Evolutionary conservation across 2,888 invertebrate species (phyloP), one percentile per base, ranked within the genome.

Genomic region (Morpho achilles): DNA sequence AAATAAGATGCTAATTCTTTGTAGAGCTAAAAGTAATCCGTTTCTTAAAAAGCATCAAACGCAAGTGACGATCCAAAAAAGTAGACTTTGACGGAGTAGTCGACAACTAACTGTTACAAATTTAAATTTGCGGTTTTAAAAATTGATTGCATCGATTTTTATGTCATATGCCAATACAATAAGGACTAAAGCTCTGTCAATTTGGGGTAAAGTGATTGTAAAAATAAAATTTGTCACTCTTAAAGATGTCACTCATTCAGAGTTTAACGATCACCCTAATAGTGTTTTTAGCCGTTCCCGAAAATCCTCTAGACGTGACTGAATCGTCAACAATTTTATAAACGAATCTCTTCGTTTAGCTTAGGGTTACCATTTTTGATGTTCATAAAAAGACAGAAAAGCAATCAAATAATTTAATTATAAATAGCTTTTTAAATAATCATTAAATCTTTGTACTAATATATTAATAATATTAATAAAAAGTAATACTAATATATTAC

Each of bases 221-320:
- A 45, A 49, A 41, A 44, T 32, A 43, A 32, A 16, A 10, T 61
- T 79, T 71, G 80, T 73, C 71, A 32, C 42, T 69, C 60, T 71
- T 81, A 79, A 80, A 87, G 84, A 87, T 88, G 89, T 89, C 89
- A 88, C 85, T 87, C 51, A 59, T 55, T 51, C 55, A 49, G 47
- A 59, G 55, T 59, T 59, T 59, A 59, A 59, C 59, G 59, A 59
- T 56, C 55, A 44, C 87, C 82, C 82, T 85, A 88, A 90, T 88
- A 84, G 86, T 82, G 79, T 84, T 84, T 88, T 86, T 86, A 84
- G 82, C 82, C 76, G 86, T 87, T 87, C 84, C 80, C 78, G 76
- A 87, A 59, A 89, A 90, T 89, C 89, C 87, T 82, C 80, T 76
- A 82, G 79, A 88, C 89, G 89, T 89, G 89, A 86, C 87, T 85